These are phyloP conservation scores for Lochmaea capreae DNA, from an alignment of 2,888 invertebrate genomes.

Conservation along the genomic window DNA sequence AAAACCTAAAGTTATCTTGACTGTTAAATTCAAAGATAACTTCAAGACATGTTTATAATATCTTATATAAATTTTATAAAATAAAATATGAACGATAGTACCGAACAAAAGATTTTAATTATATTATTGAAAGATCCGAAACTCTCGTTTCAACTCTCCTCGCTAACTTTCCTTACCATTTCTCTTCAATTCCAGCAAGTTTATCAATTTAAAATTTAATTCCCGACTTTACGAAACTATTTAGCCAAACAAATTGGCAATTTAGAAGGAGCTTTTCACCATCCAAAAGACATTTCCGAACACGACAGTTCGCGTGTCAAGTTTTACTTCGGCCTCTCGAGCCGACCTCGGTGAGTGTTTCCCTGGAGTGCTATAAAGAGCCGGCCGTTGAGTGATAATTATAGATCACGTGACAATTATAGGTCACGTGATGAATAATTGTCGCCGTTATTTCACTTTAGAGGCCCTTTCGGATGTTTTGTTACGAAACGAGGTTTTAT, in stretches of 20 bases:
- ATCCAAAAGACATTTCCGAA: slow-evolving; percentile 40
- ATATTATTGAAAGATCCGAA: slow-evolving; percentile 3
- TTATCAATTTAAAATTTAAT: slow-evolving; percentile 32
- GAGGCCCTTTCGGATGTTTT: slow-evolving; percentile 25
- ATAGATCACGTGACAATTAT: slow-evolving; percentile 65
- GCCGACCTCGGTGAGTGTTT: slow-evolving; percentile 45
- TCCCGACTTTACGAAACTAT: slow-evolving; percentile 35
- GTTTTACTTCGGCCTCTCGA: slow-evolving; percentile 46
- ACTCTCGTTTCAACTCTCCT: neutral
- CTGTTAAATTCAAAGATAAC: too few species aligned
- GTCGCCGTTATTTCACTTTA: slow-evolving; percentile 58
- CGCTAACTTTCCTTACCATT: neutral
- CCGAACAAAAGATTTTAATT: neutral
- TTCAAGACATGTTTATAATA: too few species aligned
- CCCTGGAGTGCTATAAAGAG: slow-evolving; percentile 55
- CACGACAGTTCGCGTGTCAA: slow-evolving; percentile 55
- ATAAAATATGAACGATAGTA: too few species aligned
- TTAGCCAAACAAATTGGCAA: slow-evolving; percentile 48
- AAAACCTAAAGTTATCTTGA: too few species aligned
- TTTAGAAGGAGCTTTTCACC: slow-evolving; percentile 43
- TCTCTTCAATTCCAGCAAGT: slow-evolving; percentile 14
- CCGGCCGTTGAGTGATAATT: slow-evolving; percentile 64
- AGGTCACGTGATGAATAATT: slow-evolving; percentile 65
- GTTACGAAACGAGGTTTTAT: slow-evolving; percentile 6
- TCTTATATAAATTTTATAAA: too few species aligned